Evolutionary conservation across 1,140 invertebrate species (phyloP).

Genomic region (Polypedilum vanderplanki): DNA sequence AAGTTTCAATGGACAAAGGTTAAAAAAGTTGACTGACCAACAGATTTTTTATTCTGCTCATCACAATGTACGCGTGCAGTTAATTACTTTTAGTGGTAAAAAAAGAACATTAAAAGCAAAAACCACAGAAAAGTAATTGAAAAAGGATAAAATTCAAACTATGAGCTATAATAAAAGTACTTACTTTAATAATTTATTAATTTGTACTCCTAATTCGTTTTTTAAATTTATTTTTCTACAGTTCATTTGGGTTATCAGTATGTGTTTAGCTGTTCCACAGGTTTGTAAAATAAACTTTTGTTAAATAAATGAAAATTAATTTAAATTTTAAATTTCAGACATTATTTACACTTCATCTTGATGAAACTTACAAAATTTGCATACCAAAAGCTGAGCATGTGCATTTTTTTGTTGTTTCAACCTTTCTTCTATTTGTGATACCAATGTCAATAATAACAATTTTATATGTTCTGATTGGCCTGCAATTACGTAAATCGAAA

Average conservation of each 20-base stretch:
- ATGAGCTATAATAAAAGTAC: too few relatives aligned
- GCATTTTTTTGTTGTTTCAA: background rate
- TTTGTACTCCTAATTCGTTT: background rate
- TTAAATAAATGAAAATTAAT: background rate
- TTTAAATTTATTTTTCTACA: background rate
- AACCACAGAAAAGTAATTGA: background rate
- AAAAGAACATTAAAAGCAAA: too few relatives aligned
- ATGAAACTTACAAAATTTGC: slow-evolving; percentile 8
- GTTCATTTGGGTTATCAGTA: background rate
- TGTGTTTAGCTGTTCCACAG: slow-evolving; percentile 5
- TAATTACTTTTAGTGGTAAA: too few relatives aligned
- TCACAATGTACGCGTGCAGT: too few relatives aligned
- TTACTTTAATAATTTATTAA: too few relatives aligned
- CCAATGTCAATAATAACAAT: slow-evolving; percentile 22
- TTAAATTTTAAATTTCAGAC: background rate
- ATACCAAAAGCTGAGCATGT: slow-evolving; percentile 9
- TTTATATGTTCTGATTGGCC: background rate
- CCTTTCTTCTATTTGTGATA: slow-evolving; percentile 12
- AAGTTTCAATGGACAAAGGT: too few relatives aligned
- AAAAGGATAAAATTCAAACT: background rate
- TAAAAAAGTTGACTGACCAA: too few relatives aligned
- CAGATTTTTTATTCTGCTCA: too few relatives aligned
- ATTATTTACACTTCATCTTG: slow-evolving; percentile 13
- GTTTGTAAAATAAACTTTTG: background rate
- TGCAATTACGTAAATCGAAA: slow-evolving; percentile 3